phyloP scores from a whole-genome alignment of 2,113 vertebrate species.

The Eptesicus fuscus region DNA sequence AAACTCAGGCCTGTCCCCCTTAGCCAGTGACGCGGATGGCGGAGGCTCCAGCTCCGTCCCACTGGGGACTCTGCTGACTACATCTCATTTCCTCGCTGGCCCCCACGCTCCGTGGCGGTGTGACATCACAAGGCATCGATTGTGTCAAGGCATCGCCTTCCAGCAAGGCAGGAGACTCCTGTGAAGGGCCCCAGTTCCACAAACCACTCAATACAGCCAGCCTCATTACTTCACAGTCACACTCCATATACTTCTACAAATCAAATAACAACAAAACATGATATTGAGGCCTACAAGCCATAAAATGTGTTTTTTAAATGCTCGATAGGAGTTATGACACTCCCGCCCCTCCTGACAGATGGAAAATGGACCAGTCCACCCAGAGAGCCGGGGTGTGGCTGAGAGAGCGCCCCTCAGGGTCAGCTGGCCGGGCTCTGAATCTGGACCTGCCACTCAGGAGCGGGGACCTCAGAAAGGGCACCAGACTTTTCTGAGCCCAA shows the following conservation, averaged over 20 bases:
- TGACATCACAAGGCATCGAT: neutral
- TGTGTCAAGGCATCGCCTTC: neutral
- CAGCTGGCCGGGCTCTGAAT: neutral
- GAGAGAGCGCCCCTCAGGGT: fast-evolving
- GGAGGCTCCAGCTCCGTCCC: neutral
- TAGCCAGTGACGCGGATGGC: neutral
- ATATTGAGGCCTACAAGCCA: neutral
- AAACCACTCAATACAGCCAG: neutral
- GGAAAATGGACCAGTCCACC: neutral
- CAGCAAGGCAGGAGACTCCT: neutral
- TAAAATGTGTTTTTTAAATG: slow-evolving; percentile 25
- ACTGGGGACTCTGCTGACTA: neutral
- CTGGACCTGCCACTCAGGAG: neutral
- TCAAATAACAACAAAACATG: slow-evolving; percentile 30
- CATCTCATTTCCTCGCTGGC: neutral
- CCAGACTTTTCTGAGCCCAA: neutral
- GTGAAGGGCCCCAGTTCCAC: neutral
- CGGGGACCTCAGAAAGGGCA: fast-evolving
- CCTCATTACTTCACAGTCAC: neutral
- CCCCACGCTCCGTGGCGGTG: neutral
- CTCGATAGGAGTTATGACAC: neutral
- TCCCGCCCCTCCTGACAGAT: neutral
- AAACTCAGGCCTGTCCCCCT: neutral
- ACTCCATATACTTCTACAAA: neutral
- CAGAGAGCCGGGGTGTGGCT: neutral